Evolutionary conservation across 2,113 vertebrate species (phyloP).

Genomic region (Isurus oxyrinchus): DNA sequence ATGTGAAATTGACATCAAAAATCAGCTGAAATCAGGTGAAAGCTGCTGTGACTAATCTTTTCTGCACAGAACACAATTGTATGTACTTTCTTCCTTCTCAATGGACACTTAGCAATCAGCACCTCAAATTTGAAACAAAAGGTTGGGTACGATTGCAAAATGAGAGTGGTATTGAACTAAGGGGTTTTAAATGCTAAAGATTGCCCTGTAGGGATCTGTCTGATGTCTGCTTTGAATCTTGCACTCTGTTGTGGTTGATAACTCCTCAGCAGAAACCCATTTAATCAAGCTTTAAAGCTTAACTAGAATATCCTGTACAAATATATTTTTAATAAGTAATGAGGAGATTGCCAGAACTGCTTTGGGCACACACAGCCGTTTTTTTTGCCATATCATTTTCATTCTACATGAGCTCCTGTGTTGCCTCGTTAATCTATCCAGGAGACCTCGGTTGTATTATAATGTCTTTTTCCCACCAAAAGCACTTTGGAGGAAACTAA

Average conservation of each 20-base stretch:
- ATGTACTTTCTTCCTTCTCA: neutral
- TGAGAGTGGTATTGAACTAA: neutral
- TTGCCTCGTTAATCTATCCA: neutral
- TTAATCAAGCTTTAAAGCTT: conserved; percentile 25
- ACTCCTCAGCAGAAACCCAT: conserved; percentile 16
- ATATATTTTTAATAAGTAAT: conserved; percentile 37
- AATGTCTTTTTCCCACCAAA: too few relatives aligned
- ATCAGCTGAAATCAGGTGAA: neutral
- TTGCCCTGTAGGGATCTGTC: conserved; percentile 10
- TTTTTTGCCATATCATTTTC: neutral
- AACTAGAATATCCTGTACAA: conserved; percentile 24
- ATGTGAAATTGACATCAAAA: neutral
- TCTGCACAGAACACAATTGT: too few relatives aligned
- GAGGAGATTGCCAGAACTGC: neutral
- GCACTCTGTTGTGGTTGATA: neutral
- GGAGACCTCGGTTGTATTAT: neutral
- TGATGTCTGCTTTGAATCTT: neutral
- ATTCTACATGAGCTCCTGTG: neutral
- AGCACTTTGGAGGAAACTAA: neutral
- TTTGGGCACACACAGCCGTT: neutral
- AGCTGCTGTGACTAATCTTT: neutral
- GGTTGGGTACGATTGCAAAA: neutral
- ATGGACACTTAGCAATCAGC: neutral
- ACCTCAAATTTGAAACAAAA: neutral
- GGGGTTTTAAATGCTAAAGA: neutral